Conservation (phyloP, 2,888 invertebrate genomes). For the Phorcus lineatus region DNA sequence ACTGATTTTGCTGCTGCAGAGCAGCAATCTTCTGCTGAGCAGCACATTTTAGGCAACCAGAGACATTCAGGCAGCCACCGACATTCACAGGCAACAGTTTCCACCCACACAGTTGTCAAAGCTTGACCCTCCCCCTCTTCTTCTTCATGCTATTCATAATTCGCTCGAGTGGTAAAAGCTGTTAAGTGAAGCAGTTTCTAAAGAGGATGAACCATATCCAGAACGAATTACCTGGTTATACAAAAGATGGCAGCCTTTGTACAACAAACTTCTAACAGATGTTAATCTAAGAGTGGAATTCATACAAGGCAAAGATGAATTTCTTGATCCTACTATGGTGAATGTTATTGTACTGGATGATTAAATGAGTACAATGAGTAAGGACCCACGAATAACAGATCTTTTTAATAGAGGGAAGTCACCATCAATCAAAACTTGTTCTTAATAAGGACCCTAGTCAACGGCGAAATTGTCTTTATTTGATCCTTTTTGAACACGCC, state of each 20-base stretch:
- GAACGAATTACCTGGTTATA: too few relatives aligned
- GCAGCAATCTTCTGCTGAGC: too few relatives aligned
- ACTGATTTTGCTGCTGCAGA: too few relatives aligned
- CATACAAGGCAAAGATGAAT: too few relatives aligned
- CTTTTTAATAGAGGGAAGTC: slow-evolving; percentile 43
- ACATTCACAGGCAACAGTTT: neutral
- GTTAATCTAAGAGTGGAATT: too few relatives aligned
- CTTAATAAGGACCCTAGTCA: slow-evolving; percentile 45
- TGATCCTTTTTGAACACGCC: slow-evolving; percentile 45
- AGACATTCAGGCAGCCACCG: neutral
- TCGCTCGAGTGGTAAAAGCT: neutral
- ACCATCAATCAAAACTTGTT: slow-evolving; percentile 45
- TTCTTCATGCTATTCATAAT: too few relatives aligned
- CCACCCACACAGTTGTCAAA: too few relatives aligned
- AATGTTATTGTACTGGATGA: slow-evolving; percentile 20
- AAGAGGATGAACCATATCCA: slow-evolving; percentile 9
- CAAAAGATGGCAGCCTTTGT: too few relatives aligned
- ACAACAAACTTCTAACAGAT: too few relatives aligned
- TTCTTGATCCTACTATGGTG: slow-evolving; percentile 30
- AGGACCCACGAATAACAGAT: slow-evolving; percentile 38
- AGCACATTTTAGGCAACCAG: neutral
- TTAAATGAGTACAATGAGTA: neutral
- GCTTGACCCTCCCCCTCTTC: too few relatives aligned
- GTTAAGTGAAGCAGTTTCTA: neutral
- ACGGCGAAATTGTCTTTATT: slow-evolving; percentile 44